Evolutionary conservation across 2,797 vertebrate species (phyloP), one percentile per base, ranked within the genome.

Genomic region (Chaetophractus vellerosus): DNA sequence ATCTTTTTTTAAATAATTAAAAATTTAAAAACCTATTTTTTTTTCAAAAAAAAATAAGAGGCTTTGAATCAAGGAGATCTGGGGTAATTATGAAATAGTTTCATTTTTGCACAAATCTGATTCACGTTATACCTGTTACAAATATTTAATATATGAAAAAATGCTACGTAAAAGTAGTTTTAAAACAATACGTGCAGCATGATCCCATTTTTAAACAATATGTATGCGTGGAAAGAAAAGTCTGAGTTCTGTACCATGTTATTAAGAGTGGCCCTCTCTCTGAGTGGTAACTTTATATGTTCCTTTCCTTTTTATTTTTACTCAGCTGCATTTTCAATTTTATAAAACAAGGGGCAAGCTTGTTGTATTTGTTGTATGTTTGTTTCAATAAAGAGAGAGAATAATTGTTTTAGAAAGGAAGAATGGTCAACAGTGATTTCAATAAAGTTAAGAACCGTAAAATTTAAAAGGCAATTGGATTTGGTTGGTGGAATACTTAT

Each of bases 331-430:
- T 85, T 72, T 89, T 89, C 64, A 69, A 75, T 63, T 28, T 14
- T 85, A 94, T 91, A 90, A 74, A 83, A 45, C 88, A 90, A 74
- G 4, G 33, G 76, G 31, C n/a, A 69, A n/a, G 36, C 5, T 18
- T 19, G 3, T 66, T 66, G 64, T 16, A 15, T n/a, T n/a, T 19
- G 16, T 66, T 61, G 24, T 12, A 88, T 78, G 23, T 41, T 76
- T 90, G 55, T 92, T 88, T 45, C 79, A 66, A 72, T 33, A 52
- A 88, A 86, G 5, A 63, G n/a, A 18, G 38, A 21, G 63, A 41
- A 12, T 52, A 45, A 85, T 79, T 93, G 18, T 50, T 76, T 75
- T 61, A 38, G 86, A 91, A 95, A 82, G 33, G 23, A 83, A 96
- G 15, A 74, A 91, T 6, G 0, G 31, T 41, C n/a, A 89, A 80